Evolutionary conservation across 2,797 vertebrate genomes (phyloP), one percentile per base, ranked within the genome.

Genomic region (Peromyscus melanophrys): DNA sequence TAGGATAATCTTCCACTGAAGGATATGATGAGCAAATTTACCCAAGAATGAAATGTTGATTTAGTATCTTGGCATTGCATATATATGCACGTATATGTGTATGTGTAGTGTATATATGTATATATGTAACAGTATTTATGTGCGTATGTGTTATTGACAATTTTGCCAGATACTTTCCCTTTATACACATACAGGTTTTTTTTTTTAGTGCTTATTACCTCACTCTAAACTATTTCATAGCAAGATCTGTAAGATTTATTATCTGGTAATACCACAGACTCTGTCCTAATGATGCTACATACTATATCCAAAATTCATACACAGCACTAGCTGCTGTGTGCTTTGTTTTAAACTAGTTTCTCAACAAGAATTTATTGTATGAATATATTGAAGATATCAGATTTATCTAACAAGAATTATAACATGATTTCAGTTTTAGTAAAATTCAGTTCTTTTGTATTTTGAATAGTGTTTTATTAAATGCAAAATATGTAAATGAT

Each of bases 381-480:
- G 40, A 52, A 37, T 93, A 61, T 87, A 61, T 69, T 95, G 46
- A 84, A 78, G 19, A 52, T 5, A 94, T 34, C 40, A 67, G 34
- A 4, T 69, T 86, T 43, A 43, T 52, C 65, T 81, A 29, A 9
- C 17, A 89, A 34, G 14, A 57, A 83, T 82, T 75, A 37, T 43
- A 95, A 71, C 29, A 43, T 57, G 7, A 71, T 89, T 52, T 1
- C 34, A 57, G 25, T 90, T 96, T 90, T 93, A 29, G 83, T 69
- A 14, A 92, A 90, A 59, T n/a, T 95, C 43, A 90, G 3, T 83
- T 92, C 1, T 40, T 69, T 89, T 65, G 5, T 87, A 85, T 87
- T 77, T 90, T 63, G 19, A 52, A 4, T 61, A 87, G 10, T 83
- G 6, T 69, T 90, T 95, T 65, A 83, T 71, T 92, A 34, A 95